Base-by-base conservation (phyloP, 2,113 vertebrate species). In the Sapayoa aenigma region DNA sequence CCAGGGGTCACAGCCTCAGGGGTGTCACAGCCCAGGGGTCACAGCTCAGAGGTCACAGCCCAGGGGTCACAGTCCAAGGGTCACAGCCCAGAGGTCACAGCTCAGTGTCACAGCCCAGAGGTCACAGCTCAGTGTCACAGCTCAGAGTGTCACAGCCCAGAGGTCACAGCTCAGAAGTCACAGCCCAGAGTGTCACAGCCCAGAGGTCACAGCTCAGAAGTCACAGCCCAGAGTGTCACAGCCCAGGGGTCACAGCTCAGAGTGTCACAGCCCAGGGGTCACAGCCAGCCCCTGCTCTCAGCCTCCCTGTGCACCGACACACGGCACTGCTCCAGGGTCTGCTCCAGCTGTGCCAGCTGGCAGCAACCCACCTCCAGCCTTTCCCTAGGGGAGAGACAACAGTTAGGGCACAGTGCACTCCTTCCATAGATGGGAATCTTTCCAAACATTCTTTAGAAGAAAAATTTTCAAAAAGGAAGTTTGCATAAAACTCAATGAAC, bases 321-420 rank as follows among this genome's bases (percentile, higher is more conserved):
- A 4, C 95, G 96, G 71, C 98, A 99, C 59, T 97, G 97, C 90
- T 98, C 98, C 94, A 99, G 96, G 20, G 95, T 96, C 15, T 77
- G 85, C 11, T 98, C 98, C 77, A 99, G 97, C 77, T 98, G 97
- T 37, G 97, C 96, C 91, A 99, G 95, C 66, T 99, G 98, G 80
- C 72, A 95, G 44, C 98, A 98, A 25, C 99, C 99, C 3, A 98
- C 84, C 14, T 95, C 89, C 78, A 99, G 95, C 96, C 98, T 98
- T 88, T 98, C 98, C 97, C 99, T 99, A n/a, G 31, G 67, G 50
- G 31, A 44, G 62, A 65, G 41, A 65, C 39, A 42, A 65, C 62
- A 65, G 62, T 17, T 16, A 25, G 27, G 33, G 33, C 16, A 62
- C 20, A 31, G 24, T 1, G 6, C 11, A 46, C 12, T 21, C 10